These are phyloP conservation scores for Sparus aurata DNA, from an alignment of 2,797 vertebrate genomes.

Conservation along the genomic window DNA sequence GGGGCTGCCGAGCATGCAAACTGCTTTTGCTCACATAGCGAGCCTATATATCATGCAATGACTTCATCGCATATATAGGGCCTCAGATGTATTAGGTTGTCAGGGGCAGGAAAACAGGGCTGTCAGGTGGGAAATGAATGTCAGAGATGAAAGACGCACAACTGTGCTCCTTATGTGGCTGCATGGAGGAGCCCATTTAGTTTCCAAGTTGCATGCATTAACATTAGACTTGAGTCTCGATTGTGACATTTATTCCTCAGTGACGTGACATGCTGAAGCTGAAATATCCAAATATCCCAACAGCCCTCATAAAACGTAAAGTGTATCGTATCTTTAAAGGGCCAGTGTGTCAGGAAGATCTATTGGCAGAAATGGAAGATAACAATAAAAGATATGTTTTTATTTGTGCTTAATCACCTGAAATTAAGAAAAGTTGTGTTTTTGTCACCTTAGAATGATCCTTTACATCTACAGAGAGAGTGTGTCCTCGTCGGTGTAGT, in stretches of 20 bases:
- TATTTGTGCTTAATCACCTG: too few relatives aligned
- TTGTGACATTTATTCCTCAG: background rate
- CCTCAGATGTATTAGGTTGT: constrained; percentile 65
- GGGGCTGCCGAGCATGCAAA: constrained; percentile 49
- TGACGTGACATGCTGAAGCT: background rate
- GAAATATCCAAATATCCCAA: background rate
- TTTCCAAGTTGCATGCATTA: constrained; percentile 3
- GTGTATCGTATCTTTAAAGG: background rate
- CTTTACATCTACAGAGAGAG: too few relatives aligned
- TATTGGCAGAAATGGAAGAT: too few relatives aligned
- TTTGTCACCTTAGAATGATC: too few relatives aligned
- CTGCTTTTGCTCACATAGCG: constrained; percentile 64
- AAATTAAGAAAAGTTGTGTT: too few relatives aligned
- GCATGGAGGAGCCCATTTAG: constrained; percentile 8
- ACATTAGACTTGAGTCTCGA: constrained; percentile 9
- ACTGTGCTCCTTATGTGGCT: constrained; percentile 30
- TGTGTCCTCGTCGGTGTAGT: too few relatives aligned
- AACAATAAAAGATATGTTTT: too few relatives aligned
- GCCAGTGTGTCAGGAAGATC: too few relatives aligned
- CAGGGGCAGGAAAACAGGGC: constrained; percentile 56
- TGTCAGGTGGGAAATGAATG: constrained; percentile 64
- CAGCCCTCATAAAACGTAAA: background rate
- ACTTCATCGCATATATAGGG: constrained; percentile 63
- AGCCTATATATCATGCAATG: constrained; percentile 65
- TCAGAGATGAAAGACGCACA: constrained; percentile 58